Conservation (phyloP, 2,888 invertebrate species). For the Uropetala carovei region DNA sequence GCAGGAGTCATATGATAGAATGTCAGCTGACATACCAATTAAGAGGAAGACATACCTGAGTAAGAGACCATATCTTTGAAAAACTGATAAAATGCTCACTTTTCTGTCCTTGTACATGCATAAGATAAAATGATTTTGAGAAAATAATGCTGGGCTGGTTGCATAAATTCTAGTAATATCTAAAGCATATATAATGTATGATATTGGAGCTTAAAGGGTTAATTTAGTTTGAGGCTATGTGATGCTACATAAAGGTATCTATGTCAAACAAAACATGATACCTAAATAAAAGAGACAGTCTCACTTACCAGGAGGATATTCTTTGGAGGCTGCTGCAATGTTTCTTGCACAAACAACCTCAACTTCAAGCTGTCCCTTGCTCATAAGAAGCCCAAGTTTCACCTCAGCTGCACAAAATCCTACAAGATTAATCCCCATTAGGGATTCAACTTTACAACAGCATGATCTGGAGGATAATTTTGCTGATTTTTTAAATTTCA, state of each 20-base stretch:
- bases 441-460: conserved; percentile 30
- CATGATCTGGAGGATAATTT: neutral
- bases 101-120: neutral
- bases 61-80: neutral
- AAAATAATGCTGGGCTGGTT: neutral
- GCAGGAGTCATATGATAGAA: neutral
- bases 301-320: conserved; percentile 80
- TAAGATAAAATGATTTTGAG: neutral
- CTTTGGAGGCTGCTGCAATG: conserved; percentile 83
- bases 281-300: conserved; percentile 11
- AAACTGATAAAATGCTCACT: neutral
- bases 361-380: conserved; percentile 94
- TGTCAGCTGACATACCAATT: neutral
- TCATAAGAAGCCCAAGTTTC: conserved; percentile 91
- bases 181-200: neutral
- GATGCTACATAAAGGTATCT: neutral
- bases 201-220: neutral
- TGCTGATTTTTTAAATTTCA: neutral
- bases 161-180: neutral
- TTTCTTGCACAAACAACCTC: conserved; percentile 87
- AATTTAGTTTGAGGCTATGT: neutral
- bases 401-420: conserved; percentile 81
- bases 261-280: neutral
- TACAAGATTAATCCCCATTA: conserved; percentile 60
- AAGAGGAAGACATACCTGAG: neutral